These are phyloP conservation scores for Chanos chanos DNA, from an alignment of 2,797 vertebrate genomes.

Conservation along the genomic window DNA sequence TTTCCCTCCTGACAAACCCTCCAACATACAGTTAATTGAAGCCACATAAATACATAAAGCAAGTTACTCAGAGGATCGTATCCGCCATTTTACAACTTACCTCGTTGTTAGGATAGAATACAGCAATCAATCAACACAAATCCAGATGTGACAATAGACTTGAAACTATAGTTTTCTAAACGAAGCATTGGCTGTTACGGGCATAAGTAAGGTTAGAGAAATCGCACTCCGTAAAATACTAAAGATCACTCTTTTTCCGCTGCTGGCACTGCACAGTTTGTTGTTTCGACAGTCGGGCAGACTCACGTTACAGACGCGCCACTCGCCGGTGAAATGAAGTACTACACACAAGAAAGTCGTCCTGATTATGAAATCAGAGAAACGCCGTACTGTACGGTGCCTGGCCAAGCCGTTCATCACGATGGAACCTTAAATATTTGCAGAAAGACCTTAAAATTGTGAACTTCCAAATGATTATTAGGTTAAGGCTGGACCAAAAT, in stretches of 20 bases:
- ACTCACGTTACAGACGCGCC: constrained; percentile 75
- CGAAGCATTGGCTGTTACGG: constrained; percentile 48
- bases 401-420: too few species aligned
- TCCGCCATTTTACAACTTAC: constrained; percentile 92
- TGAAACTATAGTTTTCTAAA: constrained; percentile 30
- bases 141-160: constrained; percentile 47
- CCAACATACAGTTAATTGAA: neutral
- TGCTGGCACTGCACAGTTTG: constrained; percentile 72
- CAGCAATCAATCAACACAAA: constrained; percentile 42
- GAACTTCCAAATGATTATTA: too few species aligned
- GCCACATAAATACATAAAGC: too few species aligned
- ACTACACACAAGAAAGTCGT: constrained; percentile 1
- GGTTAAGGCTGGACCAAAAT: too few species aligned
- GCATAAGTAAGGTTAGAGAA: constrained; percentile 26
- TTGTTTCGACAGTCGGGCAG: constrained; percentile 70
- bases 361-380: neutral
- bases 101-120: constrained; percentile 67
- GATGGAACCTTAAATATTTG: too few species aligned
- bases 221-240: constrained; percentile 2
- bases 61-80: constrained; percentile 73
- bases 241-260: constrained; percentile 11
- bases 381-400: neutral
- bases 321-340: constrained; percentile 66
- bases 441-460: too few species aligned
- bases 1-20: neutral